Evolutionary conservation across 2,113 vertebrate genomes (phyloP), one percentile per base, ranked within the genome.

Genomic region (Brachypodius melanocephalos): DNA sequence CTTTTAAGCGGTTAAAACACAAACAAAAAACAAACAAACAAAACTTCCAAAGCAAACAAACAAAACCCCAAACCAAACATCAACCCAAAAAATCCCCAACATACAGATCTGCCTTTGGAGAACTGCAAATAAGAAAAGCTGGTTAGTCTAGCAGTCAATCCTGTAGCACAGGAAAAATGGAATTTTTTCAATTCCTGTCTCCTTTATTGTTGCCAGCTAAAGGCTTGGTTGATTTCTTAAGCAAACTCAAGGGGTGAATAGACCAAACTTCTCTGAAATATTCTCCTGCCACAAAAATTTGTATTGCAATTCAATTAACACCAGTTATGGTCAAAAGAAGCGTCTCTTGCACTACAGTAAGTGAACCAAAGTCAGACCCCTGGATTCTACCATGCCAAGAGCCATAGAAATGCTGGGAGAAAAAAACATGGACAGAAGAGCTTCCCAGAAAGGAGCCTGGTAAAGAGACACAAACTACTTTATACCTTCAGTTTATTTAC

Each of bases 101-200:
- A 25, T 6, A 51, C 29, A 95, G 69, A 48, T 62, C 46, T 90
- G 75, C 48, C 45, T 91, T 74, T 80, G 65, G 88, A 93, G 80
- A 85, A 87, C 43, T 34, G 73, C 66, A 96, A 94, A 89, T 90
- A 85, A 63, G 92, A 85, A 89, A 91, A 96, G 76, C 93, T 4
- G 2, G 84, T 91, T 93, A 61, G 89, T 77, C 90, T 16, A 52
- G 80, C 89, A 96, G 65, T 36, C 84, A 92, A 46, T 75, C 90
- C 48, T 57, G 72, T 9, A 88, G 48, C 86, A 88, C 84, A 65
- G 32, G 88, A 92, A 93, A 90, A 93, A 55, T 52, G 26, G 49
- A 90, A 22, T 86, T 85, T 89, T 81, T 88, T 95, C 75, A 67
- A 87, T 85, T 94, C 73, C 36, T n/a, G 10, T 34, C 77, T 89